Conservation (phyloP, 2,888 invertebrate genomes). For the Hoplodrina blanda region DNA sequence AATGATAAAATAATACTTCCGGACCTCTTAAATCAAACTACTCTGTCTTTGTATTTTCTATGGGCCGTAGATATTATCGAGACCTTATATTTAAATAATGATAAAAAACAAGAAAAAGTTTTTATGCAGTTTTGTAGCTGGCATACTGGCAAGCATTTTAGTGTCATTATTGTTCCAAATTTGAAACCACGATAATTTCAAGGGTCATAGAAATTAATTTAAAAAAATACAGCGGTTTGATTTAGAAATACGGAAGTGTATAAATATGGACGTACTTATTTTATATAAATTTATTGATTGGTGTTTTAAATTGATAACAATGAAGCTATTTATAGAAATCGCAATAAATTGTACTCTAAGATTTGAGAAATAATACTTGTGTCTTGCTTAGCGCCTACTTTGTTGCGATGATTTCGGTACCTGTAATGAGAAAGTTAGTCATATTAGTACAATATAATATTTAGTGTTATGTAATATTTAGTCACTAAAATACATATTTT, state of each 20-base stretch:
- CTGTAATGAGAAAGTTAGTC: slow-evolving; percentile 57
- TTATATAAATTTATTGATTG: slow-evolving; percentile 35
- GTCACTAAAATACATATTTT: too few relatives aligned
- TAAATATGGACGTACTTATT: slow-evolving; percentile 41
- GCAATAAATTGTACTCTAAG: slow-evolving; percentile 52
- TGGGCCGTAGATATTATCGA: too few relatives aligned
- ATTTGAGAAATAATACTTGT: slow-evolving; percentile 70
- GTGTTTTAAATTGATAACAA: slow-evolving; percentile 28
- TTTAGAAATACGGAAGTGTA: neutral
- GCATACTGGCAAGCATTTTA: too few relatives aligned
- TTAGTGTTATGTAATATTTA: too few relatives aligned
- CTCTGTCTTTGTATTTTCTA: too few relatives aligned
- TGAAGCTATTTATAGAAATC: slow-evolving; percentile 32
- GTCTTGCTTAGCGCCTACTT: slow-evolving; percentile 61
- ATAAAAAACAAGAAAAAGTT: too few relatives aligned
- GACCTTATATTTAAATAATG: too few relatives aligned
- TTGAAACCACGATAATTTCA: too few relatives aligned
- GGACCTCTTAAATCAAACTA: neutral
- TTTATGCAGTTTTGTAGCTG: neutral
- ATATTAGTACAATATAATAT: slow-evolving; percentile 7
- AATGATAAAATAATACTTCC: slow-evolving; percentile 43
- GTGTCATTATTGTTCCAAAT: too few relatives aligned
- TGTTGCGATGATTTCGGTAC: slow-evolving; percentile 58
- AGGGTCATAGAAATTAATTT: too few relatives aligned
- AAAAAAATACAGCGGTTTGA: neutral